Evolutionary conservation across 1,140 invertebrate species (phyloP).

Genomic region (Penaeus chinensis): DNA sequence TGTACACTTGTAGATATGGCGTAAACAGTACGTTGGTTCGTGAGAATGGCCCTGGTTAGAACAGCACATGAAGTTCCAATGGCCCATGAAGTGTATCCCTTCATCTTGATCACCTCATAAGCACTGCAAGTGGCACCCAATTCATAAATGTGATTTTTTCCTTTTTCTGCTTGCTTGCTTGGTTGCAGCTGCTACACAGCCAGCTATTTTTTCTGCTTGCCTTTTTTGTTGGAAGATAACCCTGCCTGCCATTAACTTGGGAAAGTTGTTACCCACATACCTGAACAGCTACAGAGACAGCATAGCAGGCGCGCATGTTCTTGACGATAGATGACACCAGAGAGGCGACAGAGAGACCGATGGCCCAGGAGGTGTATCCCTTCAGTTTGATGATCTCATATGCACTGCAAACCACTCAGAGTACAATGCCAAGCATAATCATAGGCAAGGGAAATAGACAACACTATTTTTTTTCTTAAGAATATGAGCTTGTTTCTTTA

Average conservation of each 20-base stretch:
- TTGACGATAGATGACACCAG: slow-evolving; percentile 80
- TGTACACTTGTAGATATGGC: slow-evolving; percentile 49
- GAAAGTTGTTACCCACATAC: slow-evolving; percentile 70
- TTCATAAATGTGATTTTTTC: not conserved
- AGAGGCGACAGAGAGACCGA: slow-evolving; percentile 84
- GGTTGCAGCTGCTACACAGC: not conserved
- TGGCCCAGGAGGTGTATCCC: slow-evolving; percentile 91
- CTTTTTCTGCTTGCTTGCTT: not conserved
- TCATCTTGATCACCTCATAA: slow-evolving; percentile 68
- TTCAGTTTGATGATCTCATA: slow-evolving; percentile 91
- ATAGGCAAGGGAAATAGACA: slow-evolving; percentile 29
- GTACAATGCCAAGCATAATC: slow-evolving; percentile 41
- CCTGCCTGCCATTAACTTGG: no score
- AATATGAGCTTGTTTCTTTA: not conserved
- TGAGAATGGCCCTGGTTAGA: slow-evolving; percentile 52
- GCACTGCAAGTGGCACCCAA: slow-evolving; percentile 60
- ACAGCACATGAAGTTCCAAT: slow-evolving; percentile 65
- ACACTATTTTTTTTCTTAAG: not conserved
- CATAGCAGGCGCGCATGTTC: slow-evolving; percentile 82
- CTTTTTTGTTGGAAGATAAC: no score
- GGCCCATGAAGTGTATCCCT: slow-evolving; percentile 70
- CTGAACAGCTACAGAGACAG: slow-evolving; percentile 83
- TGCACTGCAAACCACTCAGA: slow-evolving; percentile 72
- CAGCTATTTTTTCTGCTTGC: not conserved
- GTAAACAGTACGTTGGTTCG: slow-evolving; percentile 58